phyloP scores from a whole-genome alignment of 2,888 invertebrate species.

The Pyrgus malvae region DNA sequence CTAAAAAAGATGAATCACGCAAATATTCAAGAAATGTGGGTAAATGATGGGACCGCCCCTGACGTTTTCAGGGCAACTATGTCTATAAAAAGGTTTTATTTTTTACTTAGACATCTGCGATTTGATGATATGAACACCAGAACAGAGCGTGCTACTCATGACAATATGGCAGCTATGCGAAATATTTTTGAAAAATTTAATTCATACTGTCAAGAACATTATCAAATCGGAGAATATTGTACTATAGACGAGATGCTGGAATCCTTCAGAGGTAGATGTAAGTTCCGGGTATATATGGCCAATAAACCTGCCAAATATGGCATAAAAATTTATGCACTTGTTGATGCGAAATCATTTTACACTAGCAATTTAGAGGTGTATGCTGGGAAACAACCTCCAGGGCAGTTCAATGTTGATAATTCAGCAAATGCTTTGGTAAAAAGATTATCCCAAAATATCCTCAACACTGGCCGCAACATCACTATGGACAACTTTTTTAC shows the following conservation, averaged over 20 bases:
- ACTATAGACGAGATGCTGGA: constrained; percentile 34
- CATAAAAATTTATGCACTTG: constrained; percentile 30
- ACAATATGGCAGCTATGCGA: constrained; percentile 29
- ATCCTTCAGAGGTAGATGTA: constrained; percentile 32
- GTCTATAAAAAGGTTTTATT: constrained; percentile 25
- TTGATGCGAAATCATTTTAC: constrained; percentile 32
- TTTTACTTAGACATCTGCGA: constrained; percentile 21
- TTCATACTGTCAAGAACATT: constrained; percentile 24
- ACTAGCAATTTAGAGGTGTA: constrained; percentile 34
- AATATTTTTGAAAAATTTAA: constrained; percentile 26
- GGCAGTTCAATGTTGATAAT: neutral
- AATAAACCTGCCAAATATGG: constrained; percentile 34
- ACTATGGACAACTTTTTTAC: too few relatives aligned
- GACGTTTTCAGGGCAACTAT: constrained; percentile 31
- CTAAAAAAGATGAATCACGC: constrained; percentile 19
- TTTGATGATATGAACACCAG: constrained; percentile 27
- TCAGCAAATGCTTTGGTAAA: too few relatives aligned
- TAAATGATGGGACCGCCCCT: constrained; percentile 26
- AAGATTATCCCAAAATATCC: too few relatives aligned
- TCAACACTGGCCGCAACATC: too few relatives aligned
- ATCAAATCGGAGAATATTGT: constrained; percentile 25
- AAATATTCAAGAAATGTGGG: constrained; percentile 28
- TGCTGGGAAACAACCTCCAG: constrained; percentile 31
- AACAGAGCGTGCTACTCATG: constrained; percentile 14
- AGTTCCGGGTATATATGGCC: constrained; percentile 31